Base-by-base conservation (phyloP, 2,113 vertebrate genomes). In the Candoia aspera region DNA sequence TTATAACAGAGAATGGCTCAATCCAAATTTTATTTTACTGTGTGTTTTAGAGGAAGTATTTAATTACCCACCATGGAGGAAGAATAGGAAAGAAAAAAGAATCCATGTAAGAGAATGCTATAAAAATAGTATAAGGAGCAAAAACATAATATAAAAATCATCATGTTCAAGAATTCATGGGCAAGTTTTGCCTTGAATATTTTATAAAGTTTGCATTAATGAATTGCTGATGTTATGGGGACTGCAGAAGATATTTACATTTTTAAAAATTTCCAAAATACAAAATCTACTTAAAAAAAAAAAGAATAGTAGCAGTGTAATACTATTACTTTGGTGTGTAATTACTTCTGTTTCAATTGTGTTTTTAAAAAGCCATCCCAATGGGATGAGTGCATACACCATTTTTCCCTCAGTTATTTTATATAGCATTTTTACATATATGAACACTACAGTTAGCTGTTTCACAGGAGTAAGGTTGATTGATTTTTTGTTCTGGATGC, bases 1-100 rank as follows among this genome's bases (percentile, higher is more conserved):
- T 95, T 91, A 88, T 46, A 73, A 53, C 87, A 64, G 88, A 93
- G 93, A 93, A 83, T 23, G 57, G n/a, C 79, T 96, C 86, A 62
- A 91, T 87, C 87, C 9, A 95, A 95, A 94, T 91, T 90, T 29
- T 85, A 86, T 92, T 94, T 92, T 93, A 73, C 24, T 55, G 1
- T 3, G 0, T 33, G 86, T 33, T 94, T 90, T 91, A 53, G n/a
- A 91, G 90, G 54, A 95, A 96, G 87, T 23, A 53, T 86, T 96
- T 96, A 95, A 94, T 96, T 96, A 94, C 15, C 37, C 21, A 54
- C 23, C 23, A 37, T 64, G 62, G 54, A 89, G 10, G 37, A 88
- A 9, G 42, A 91, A 33, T 57, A 90, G 49, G 5, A 87, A 94
- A 94, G 68, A 33, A 24, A 49, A 84, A 46, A 90, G 91, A 59